Evolutionary conservation across 37 sponge, comb jelly and placozoan genomes (phyloP).

Genomic region (Oscarella lobularis): DNA sequence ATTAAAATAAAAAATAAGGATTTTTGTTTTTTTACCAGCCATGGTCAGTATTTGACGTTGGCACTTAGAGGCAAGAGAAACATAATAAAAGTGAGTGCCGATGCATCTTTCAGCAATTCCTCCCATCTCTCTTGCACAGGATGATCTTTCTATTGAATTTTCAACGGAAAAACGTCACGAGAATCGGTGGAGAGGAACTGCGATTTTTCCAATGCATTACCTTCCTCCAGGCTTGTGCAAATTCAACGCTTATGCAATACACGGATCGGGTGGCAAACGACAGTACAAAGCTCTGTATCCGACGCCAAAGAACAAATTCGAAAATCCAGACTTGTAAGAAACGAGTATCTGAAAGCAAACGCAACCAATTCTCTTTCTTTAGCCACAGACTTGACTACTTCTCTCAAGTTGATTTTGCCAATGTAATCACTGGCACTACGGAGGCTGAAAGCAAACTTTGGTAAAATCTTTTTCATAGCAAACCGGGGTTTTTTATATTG

Average conservation of each 20-base stretch:
- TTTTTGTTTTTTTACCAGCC: conserved; percentile 1
- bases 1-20: background rate
- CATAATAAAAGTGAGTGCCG: background rate
- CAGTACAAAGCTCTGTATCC: conserved; percentile 5
- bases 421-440: no score
- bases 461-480: no score
- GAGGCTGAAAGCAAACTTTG: no score
- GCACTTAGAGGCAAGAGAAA: background rate
- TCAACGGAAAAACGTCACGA: background rate
- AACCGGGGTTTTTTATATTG: no score
- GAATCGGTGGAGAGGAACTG: conserved; percentile 1
- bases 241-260: conserved; percentile 14
- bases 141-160: conserved; percentile 6
- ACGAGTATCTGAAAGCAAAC: background rate
- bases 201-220: conserved; percentile 4
- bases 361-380: background rate
- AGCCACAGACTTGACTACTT: background rate
- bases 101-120: background rate
- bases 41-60: conserved; percentile 8
- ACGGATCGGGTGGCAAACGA: conserved; percentile 8
- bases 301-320: background rate
- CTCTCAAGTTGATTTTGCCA: background rate
- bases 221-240: conserved; percentile 2
- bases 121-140: background rate
- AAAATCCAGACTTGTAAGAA: conserved; percentile 15